phyloP scores from a whole-genome alignment of 2,113 vertebrate species.

The Ivindomyrus marchei region DNA sequence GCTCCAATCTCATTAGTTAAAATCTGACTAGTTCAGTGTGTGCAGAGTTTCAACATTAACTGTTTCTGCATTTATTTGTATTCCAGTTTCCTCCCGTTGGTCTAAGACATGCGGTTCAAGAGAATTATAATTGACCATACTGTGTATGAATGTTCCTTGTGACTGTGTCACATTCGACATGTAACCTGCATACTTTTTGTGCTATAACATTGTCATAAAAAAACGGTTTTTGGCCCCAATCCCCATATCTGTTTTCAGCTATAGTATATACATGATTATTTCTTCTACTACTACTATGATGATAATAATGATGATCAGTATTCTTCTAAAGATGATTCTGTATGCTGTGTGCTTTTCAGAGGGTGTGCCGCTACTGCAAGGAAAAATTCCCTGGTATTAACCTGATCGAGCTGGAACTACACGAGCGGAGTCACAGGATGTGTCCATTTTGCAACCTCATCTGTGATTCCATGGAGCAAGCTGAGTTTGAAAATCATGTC shows the following conservation, averaged over 20 bases:
- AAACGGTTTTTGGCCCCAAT: neutral
- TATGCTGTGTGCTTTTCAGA: slow-evolving; percentile 10
- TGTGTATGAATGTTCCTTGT: neutral
- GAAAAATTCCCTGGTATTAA: slow-evolving; percentile 58
- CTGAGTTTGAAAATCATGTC: slow-evolving; percentile 59
- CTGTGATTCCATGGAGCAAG: slow-evolving; percentile 58
- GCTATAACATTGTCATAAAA: neutral
- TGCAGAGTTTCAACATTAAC: neutral
- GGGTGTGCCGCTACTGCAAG: slow-evolving; percentile 54
- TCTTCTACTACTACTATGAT: neutral
- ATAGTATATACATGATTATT: neutral
- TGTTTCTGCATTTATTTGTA: neutral
- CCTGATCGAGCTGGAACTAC: slow-evolving; percentile 44
- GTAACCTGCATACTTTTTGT: neutral
- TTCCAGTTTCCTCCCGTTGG: neutral
- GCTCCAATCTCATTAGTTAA: neutral
- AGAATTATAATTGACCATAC: neutral
- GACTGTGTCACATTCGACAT: neutral
- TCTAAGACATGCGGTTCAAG: neutral
- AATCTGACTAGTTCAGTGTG: neutral
- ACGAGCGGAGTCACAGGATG: slow-evolving; percentile 57
- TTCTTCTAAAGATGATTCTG: neutral
- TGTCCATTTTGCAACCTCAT: slow-evolving; percentile 62
- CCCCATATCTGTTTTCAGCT: neutral
- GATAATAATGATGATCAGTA: neutral